phyloP scores from a whole-genome alignment of 92 coral and sea anemone genomes.

The Galaxea fascicularis region DNA sequence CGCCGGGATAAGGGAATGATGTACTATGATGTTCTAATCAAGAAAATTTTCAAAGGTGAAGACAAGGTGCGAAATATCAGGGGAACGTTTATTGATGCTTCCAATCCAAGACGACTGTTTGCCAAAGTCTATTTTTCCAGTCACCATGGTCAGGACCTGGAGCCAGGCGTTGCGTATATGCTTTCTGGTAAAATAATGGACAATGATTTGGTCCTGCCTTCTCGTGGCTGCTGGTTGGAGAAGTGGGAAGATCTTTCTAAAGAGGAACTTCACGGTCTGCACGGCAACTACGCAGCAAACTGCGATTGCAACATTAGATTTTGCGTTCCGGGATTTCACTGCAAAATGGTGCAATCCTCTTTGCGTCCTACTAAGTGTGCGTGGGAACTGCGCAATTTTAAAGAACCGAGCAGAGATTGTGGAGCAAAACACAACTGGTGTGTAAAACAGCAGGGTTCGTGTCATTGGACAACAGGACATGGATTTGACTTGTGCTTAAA shows the following conservation, averaged over 20 bases:
- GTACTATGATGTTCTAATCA: slow-evolving; percentile 66
- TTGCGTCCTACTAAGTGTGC: slow-evolving; percentile 8
- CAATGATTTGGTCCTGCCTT: slow-evolving; percentile 64
- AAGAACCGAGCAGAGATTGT: slow-evolving; percentile 51
- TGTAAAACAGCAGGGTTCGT: slow-evolving; percentile 23
- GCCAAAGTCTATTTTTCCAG: slow-evolving; percentile 62
- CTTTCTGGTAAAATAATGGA: slow-evolving; percentile 77
- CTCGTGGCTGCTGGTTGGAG: slow-evolving; percentile 48
- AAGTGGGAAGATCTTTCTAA: slow-evolving; percentile 69
- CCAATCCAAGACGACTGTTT: slow-evolving; percentile 19
- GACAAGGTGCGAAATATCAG: slow-evolving; percentile 37
- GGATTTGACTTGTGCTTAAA: slow-evolving; percentile 53
- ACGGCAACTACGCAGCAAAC: slow-evolving; percentile 62
- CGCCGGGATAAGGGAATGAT: slow-evolving; percentile 27
- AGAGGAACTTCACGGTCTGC: slow-evolving; percentile 67
- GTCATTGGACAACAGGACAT: slow-evolving; percentile 51
- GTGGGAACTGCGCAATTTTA: slow-evolving; percentile 52
- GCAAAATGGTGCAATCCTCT: slow-evolving; percentile 21
- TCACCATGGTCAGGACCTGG: slow-evolving; percentile 48
- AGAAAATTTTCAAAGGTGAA: slow-evolving; percentile 68
- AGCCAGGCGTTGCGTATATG: slow-evolving; percentile 68
- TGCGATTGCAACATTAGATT: slow-evolving; percentile 68
- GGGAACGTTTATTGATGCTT: slow-evolving; percentile 42
- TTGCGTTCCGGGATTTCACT: slow-evolving; percentile 36
- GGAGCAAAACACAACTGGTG: slow-evolving; percentile 58